Conservation (phyloP, 2,888 invertebrate genomes). For the Calameuta pallipes region DNA sequence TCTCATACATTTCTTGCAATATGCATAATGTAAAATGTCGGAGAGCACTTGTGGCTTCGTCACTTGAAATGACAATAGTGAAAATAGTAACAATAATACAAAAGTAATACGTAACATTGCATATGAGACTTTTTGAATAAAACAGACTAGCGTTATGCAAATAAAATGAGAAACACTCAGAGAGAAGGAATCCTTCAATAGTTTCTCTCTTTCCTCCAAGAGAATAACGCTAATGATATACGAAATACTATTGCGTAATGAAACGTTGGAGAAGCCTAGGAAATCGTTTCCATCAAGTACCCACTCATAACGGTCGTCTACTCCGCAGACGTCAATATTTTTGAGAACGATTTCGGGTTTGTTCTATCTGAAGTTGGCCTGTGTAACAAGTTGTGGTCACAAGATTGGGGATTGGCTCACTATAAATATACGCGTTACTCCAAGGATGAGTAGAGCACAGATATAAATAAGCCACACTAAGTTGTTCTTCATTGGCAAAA, state of each 20-base stretch:
- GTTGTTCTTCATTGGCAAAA: constrained; percentile 5
- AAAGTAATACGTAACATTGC: background rate
- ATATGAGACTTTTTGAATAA: background rate
- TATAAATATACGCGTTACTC: constrained; percentile 58
- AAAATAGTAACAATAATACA: background rate
- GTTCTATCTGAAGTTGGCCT: background rate
- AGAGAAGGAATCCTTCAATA: background rate
- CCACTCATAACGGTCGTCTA: background rate
- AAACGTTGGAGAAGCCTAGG: background rate
- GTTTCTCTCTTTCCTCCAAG: background rate
- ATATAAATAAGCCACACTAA: constrained; percentile 32
- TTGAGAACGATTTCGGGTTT: background rate
- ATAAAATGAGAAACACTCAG: background rate
- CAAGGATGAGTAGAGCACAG: constrained; percentile 61
- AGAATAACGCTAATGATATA: background rate
- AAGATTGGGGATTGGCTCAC: constrained; percentile 45
- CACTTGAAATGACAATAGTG: background rate
- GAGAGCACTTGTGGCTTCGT: background rate
- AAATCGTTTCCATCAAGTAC: background rate
- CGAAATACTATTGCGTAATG: background rate
- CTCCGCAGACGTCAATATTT: background rate
- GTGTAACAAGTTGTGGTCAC: constrained; percentile 40
- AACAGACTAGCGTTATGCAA: background rate
- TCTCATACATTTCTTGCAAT: background rate
- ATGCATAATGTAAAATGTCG: background rate